Base-by-base conservation (phyloP, 2,797 vertebrate species). In the Hybognathus amarus region DNA sequence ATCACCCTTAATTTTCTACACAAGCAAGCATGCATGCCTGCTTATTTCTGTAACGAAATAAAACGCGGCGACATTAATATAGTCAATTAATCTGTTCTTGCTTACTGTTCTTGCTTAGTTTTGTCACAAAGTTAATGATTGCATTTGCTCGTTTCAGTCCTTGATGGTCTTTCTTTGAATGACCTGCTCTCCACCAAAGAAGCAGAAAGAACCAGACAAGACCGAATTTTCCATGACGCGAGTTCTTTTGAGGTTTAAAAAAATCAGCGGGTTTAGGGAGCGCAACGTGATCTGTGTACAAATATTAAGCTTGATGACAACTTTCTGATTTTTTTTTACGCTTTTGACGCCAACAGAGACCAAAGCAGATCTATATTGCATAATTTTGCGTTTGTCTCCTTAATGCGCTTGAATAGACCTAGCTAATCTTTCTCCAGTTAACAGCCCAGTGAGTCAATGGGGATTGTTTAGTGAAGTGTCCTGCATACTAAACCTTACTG, bases 161-260 rank as follows among this genome's bases (percentile, higher is more conserved):
- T 75, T 22, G 80, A 54, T 82, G 61, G 61, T 45, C 73, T 83
- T 83, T 77, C 82, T 64, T 61, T 83, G 20, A 83, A 77, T 78
- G 75, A 85, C 70, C 70, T 82, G 77, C 76, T 85, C 66, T 77
- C 79, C 71, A 79, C 79, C 77, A 87, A 88, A 86, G 83, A 82
- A 73, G 42, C 67, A 63, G 54, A 82, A 79, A 87, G 80, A 86
- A 75, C 36, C 82, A 86, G 68, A 80, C 84, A 88, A 91, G 87
- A 90, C 87, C 77, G 63, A 88, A 91, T 91, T 93, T 95, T 96
- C 94, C 94, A 94, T 95, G 94, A 95, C 94, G 94, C 91, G 93
- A 94, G 89, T 91, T 90, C 93, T 93, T 94, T 95, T 95, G 92
- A 94, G 90, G 90, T 90, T 87, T 87, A 88, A 85, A 79, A 87